phyloP scores from a whole-genome alignment of 2,888 invertebrate genomes.

The Lumbricus terrestris region DNA sequence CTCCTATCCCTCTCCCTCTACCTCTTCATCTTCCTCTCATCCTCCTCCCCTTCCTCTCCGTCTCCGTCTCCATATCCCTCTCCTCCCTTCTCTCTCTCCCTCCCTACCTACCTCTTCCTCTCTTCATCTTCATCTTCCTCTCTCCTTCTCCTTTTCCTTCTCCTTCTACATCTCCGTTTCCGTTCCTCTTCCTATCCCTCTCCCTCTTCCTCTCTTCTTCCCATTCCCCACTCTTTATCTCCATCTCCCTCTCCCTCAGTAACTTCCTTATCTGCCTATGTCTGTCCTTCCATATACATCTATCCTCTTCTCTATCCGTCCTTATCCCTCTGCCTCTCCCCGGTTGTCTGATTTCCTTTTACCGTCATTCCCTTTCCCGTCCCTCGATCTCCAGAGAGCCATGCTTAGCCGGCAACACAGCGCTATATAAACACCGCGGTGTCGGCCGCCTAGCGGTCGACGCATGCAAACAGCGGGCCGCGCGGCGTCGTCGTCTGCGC shows the following conservation, averaged over 20 bases:
- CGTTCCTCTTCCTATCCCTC: neutral
- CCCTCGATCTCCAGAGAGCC: neutral
- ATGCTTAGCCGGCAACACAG: neutral
- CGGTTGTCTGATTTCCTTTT: neutral
- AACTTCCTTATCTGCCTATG: neutral
- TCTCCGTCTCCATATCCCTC: neutral
- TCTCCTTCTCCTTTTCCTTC: too few species aligned
- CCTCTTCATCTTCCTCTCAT: too few species aligned
- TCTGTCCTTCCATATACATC: neutral
- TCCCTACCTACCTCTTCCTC: too few species aligned
- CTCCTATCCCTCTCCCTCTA: neutral
- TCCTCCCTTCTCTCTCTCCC: neutral
- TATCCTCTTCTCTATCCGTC: too few species aligned
- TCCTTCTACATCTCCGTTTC: too few species aligned
- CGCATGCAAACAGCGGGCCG: neutral
- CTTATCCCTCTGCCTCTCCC: neutral
- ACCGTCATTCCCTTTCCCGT: neutral
- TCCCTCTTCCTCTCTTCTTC: neutral
- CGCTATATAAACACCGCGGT: conserved; percentile 3
- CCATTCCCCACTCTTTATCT: neutral
- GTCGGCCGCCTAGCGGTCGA: neutral
- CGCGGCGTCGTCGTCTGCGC: neutral
- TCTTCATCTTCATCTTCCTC: too few species aligned
- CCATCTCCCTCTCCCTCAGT: neutral
- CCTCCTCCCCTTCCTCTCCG: too few species aligned